Evolutionary conservation across 2,113 vertebrate species (phyloP).

Genomic region (Sarotherodon lohbergeri): DNA sequence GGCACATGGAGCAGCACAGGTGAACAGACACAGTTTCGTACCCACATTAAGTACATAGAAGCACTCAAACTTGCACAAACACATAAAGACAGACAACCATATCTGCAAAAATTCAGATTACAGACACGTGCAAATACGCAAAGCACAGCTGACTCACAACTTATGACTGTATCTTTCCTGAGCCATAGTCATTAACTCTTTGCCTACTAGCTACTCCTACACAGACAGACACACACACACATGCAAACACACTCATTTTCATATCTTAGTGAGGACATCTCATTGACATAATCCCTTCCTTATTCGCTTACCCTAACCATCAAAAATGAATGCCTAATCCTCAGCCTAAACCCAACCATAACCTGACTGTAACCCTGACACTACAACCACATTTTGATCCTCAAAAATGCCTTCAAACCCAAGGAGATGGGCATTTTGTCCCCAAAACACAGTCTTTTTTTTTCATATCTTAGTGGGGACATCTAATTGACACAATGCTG

Average conservation of each 20-base stretch:
- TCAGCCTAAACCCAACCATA: neutral
- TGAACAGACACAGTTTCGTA: neutral
- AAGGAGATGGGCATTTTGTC: too few species aligned
- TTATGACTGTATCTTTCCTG: neutral
- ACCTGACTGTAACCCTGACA: neutral
- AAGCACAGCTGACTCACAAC: slow-evolving; percentile 35
- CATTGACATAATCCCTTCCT: neutral
- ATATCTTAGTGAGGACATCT: neutral
- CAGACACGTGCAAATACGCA: neutral
- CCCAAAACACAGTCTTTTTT: neutral
- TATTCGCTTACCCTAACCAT: neutral
- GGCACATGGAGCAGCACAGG: neutral
- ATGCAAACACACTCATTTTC: neutral
- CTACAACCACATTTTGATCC: neutral
- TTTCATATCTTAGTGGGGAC: neutral
- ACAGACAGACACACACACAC: neutral
- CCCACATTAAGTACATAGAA: neutral
- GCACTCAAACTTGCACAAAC: fast-evolving
- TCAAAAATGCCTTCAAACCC: neutral
- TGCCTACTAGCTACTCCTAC: neutral
- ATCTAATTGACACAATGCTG: neutral
- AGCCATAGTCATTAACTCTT: neutral
- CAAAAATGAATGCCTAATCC: neutral
- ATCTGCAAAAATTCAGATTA: neutral
- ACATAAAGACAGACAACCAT: neutral